A percentile compares a stretch with the other conserved stretches of the same genome.
Conservation (phyloP, 2,113 vertebrate species). For the Brachyhypopomus occidentalis region DNA sequence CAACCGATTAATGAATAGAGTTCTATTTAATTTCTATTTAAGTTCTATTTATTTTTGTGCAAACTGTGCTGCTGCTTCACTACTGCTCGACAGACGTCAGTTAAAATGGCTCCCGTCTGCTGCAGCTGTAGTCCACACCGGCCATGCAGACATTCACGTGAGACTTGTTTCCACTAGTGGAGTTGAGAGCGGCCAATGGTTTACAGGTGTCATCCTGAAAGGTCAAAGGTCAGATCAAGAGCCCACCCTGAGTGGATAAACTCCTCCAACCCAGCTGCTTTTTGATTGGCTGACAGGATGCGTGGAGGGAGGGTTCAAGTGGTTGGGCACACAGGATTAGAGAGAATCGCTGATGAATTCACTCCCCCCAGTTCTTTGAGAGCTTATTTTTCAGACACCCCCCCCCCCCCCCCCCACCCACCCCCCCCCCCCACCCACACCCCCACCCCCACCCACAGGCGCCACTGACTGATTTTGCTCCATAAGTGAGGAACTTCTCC, state of each 20-base stretch:
- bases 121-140: not conserved
- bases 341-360: not conserved
- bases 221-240: not conserved
- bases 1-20: no score
- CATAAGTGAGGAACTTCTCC: conserved; percentile 41
- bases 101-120: not conserved
- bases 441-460: not conserved
- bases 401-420: not conserved
- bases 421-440: no score
- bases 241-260: not conserved
- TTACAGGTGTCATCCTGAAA: not conserved
- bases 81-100: not conserved
- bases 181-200: not conserved
- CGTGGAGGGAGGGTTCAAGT: not conserved
- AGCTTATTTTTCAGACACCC: conserved; percentile 20
- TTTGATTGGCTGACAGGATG: conserved; percentile 10
- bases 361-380: not conserved
- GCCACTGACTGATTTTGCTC: conserved; percentile 35
- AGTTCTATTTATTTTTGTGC: not conserved
- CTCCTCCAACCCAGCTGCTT: not conserved
- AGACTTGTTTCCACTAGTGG: not conserved
- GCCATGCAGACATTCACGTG: not conserved
- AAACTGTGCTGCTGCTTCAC: not conserved
- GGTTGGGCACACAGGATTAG: not conserved
- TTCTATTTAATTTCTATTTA: not conserved